Conservation (phyloP, 2,797 vertebrate species). For the Chelonia mydas region DNA sequence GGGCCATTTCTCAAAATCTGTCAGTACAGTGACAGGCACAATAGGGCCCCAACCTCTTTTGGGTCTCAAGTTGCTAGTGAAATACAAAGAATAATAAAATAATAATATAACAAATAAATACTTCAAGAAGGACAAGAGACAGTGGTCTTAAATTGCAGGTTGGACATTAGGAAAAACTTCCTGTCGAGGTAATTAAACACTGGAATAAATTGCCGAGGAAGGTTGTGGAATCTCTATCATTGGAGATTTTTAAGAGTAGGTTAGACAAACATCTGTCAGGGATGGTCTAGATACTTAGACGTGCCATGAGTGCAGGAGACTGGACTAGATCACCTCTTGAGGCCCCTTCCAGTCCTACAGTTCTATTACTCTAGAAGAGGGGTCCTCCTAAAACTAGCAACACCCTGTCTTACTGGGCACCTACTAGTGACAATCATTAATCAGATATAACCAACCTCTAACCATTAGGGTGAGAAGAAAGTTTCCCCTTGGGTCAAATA, state of each 20-base stretch:
- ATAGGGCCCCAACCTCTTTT: background rate
- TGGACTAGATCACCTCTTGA: too few relatives aligned
- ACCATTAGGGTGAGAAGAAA: background rate
- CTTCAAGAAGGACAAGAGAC: background rate
- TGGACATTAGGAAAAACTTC: too few relatives aligned
- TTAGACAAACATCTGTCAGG: too few relatives aligned
- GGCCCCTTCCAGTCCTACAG: too few relatives aligned
- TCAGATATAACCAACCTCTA: background rate
- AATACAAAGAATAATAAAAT: background rate
- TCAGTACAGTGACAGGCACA: background rate
- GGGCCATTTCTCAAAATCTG: background rate
- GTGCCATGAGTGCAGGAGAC: too few relatives aligned
- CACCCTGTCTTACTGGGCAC: background rate
- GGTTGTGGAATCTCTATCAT: too few relatives aligned
- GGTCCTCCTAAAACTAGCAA: background rate
- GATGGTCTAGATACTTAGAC: too few relatives aligned
- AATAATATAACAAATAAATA: background rate
- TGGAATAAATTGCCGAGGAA: too few relatives aligned
- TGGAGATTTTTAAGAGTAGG: too few relatives aligned
- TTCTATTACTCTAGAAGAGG: background rate
- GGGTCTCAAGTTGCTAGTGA: background rate
- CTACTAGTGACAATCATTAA: background rate
- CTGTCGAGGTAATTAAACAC: too few relatives aligned
- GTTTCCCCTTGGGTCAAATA: background rate
- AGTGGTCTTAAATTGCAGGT: too few relatives aligned